These are phyloP conservation scores for Melanotaenia maccullochi DNA, from an alignment of 2,797 vertebrate species.

Conservation along the genomic window DNA sequence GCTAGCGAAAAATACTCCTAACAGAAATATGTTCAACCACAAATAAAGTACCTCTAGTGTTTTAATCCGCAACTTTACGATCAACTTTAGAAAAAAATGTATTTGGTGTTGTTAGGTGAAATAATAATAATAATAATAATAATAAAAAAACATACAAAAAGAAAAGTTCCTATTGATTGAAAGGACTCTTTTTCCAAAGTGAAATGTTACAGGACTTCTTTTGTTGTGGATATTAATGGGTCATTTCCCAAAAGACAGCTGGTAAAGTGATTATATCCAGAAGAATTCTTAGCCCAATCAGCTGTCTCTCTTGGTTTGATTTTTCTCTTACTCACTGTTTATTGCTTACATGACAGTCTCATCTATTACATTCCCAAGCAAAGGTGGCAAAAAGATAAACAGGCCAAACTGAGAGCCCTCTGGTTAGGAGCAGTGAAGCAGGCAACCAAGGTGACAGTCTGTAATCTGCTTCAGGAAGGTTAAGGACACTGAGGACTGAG, in stretches of 20 bases:
- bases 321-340: slow-evolving; percentile 37
- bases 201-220: slow-evolving; percentile 68
- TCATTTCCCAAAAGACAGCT: slow-evolving; percentile 50
- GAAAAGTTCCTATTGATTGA: slow-evolving; percentile 53
- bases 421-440: slow-evolving; percentile 65
- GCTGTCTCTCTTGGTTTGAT: slow-evolving; percentile 37
- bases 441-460: slow-evolving; percentile 72
- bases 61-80: slow-evolving; percentile 61
- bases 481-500: slow-evolving; percentile 73
- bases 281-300: slow-evolving; percentile 26
- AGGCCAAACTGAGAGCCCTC: slow-evolving; percentile 49
- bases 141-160: slow-evolving; percentile 50
- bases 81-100: slow-evolving; percentile 21
- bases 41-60: slow-evolving; percentile 55
- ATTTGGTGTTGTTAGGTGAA: slow-evolving; percentile 20
- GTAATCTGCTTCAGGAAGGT: slow-evolving; percentile 62
- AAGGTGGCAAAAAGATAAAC: slow-evolving; percentile 23
- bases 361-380: slow-evolving; percentile 39
- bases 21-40: slow-evolving; percentile 33
- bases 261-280: slow-evolving; percentile 55
- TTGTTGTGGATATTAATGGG: slow-evolving; percentile 50
- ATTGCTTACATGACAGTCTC: slow-evolving; percentile 46
- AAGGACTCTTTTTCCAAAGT: slow-evolving; percentile 56
- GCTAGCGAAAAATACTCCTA: slow-evolving; percentile 51
- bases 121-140: too few relatives aligned